Conservation (phyloP, 2,113 vertebrate species). For the Phalacrocorax pelagicus region DNA sequence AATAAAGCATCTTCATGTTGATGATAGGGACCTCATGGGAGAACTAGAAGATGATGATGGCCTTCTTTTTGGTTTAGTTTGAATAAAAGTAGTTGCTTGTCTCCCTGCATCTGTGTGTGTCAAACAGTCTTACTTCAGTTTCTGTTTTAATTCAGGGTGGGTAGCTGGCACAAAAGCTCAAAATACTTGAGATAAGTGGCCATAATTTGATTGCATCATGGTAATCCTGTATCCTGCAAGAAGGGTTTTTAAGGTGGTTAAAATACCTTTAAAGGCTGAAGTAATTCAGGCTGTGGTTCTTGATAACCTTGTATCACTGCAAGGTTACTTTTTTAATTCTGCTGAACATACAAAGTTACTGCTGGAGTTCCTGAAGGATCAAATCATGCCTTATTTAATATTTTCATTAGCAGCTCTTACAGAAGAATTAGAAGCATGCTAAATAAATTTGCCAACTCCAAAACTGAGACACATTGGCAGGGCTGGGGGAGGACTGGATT, state of each 20-base stretch:
- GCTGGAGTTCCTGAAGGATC: slow-evolving; percentile 38
- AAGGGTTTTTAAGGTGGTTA: background rate
- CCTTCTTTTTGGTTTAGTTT: background rate
- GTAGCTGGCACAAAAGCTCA: background rate
- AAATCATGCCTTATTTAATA: slow-evolving; percentile 19
- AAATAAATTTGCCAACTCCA: slow-evolving; percentile 39
- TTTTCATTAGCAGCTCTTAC: slow-evolving; percentile 55
- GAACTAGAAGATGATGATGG: background rate
- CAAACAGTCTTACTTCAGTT: background rate
- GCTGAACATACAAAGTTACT: background rate
- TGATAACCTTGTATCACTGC: background rate
- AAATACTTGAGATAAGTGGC: slow-evolving; percentile 15
- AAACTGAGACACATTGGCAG: background rate
- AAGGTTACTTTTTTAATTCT: background rate
- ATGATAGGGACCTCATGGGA: background rate
- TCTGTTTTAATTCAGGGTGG: slow-evolving; percentile 8
- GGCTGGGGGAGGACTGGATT: background rate
- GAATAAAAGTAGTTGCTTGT: background rate
- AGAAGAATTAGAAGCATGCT: slow-evolving; percentile 20
- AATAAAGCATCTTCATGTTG: background rate
- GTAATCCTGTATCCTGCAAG: background rate
- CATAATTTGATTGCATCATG: slow-evolving; percentile 21
- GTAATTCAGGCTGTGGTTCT: background rate
- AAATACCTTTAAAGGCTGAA: background rate
- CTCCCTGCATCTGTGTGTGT: background rate